These are phyloP conservation scores for Enteromius fasciolatus DNA, from an alignment of 2,797 vertebrate genomes.

Conservation along the genomic window DNA sequence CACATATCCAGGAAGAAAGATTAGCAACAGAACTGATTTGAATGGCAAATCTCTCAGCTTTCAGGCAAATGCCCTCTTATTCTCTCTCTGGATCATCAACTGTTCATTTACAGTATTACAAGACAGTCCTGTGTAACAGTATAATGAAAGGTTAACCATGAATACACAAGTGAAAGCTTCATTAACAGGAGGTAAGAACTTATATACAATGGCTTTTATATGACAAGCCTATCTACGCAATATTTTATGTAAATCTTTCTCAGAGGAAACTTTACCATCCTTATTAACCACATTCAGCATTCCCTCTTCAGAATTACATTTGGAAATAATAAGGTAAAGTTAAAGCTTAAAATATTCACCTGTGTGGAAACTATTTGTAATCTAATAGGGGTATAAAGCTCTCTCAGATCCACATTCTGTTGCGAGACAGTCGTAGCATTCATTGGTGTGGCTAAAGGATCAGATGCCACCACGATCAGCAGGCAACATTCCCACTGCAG, in stretches of 20 bases:
- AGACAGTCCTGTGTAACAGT: not conserved
- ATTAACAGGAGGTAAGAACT: not conserved
- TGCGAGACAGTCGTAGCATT: conserved; percentile 36
- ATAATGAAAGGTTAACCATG: not conserved
- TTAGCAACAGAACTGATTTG: conserved; percentile 41
- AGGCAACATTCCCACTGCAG: conserved; percentile 55
- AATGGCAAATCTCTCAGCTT: conserved; percentile 42
- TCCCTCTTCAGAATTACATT: conserved; percentile 10
- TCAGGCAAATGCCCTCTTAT: conserved; percentile 25
- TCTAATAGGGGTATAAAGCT: conserved; percentile 17
- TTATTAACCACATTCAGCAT: not conserved
- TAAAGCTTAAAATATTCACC: conserved; percentile 22
- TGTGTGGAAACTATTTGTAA: conserved; percentile 31
- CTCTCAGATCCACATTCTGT: conserved; percentile 1
- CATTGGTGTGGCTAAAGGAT: conserved; percentile 37
- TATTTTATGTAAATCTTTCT: conserved; percentile 9
- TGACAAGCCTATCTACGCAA: not conserved
- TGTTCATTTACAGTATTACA: conserved; percentile 16
- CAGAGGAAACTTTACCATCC: not conserved
- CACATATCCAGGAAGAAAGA: conserved; percentile 10
- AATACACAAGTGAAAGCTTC: not conserved
- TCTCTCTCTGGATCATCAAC: conserved; percentile 19
- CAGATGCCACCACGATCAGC: conserved; percentile 50
- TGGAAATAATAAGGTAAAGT: conserved; percentile 11
- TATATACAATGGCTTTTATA: not conserved